Evolutionary conservation across 2,797 vertebrate species (phyloP).

Genomic region (Enteromius anoplus): DNA sequence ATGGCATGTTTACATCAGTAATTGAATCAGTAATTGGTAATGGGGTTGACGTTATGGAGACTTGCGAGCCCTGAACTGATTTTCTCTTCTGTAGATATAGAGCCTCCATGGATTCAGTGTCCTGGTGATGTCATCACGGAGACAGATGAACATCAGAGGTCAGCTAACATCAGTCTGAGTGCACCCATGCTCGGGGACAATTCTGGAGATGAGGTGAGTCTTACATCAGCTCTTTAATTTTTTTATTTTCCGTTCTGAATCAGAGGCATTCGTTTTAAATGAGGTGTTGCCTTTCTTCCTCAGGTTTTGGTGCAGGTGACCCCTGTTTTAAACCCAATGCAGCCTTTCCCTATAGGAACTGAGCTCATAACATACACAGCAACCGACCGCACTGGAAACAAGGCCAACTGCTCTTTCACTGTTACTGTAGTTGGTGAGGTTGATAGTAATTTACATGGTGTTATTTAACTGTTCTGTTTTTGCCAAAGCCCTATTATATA

Average conservation of each 20-base stretch:
- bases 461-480: background rate
- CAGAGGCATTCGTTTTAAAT: background rate
- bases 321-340: slow-evolving; percentile 90
- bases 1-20: slow-evolving; percentile 19
- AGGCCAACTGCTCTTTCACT: slow-evolving; percentile 90
- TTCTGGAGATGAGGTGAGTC: slow-evolving; percentile 87
- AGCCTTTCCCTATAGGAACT: slow-evolving; percentile 89
- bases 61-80: slow-evolving; percentile 5
- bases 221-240: background rate
- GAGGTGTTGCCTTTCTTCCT: slow-evolving; percentile 7
- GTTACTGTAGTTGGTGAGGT: slow-evolving; percentile 91
- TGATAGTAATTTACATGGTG: background rate
- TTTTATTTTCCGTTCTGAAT: background rate
- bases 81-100: slow-evolving; percentile 77
- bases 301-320: slow-evolving; percentile 88
- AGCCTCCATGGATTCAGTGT: slow-evolving; percentile 87
- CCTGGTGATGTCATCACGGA: slow-evolving; percentile 82
- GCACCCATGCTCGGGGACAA: slow-evolving; percentile 86
- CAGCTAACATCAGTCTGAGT: slow-evolving; percentile 87
- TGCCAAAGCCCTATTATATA: background rate
- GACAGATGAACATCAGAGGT: slow-evolving; percentile 86
- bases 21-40: slow-evolving; percentile 33
- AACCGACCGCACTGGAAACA: slow-evolving; percentile 83
- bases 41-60: slow-evolving; percentile 19
- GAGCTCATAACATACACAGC: slow-evolving; percentile 88